Conservation (phyloP, 2,797 vertebrate genomes). For the Tiaroga cobitis region DNA sequence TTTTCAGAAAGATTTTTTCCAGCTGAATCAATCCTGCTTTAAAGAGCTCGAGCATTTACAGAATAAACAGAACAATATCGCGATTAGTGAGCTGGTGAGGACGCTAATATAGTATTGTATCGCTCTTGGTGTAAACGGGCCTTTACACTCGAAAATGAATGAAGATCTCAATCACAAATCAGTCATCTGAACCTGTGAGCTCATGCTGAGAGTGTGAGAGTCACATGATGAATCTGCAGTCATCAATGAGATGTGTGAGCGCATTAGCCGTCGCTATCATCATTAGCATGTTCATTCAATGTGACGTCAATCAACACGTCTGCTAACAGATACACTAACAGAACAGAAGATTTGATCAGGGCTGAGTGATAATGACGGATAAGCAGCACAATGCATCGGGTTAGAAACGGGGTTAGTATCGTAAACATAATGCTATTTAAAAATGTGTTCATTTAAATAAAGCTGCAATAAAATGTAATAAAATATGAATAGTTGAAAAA, state of each 20-base stretch:
- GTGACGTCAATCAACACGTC: not conserved
- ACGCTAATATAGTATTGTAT: not conserved
- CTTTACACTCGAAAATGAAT: not conserved
- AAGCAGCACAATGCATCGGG: not conserved
- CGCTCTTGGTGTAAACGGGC: not conserved
- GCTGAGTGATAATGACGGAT: not conserved
- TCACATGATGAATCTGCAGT: slow-evolving; percentile 1
- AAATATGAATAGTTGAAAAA: not conserved
- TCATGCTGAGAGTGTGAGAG: not conserved
- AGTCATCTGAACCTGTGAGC: not conserved
- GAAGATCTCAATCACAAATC: too few relatives aligned
- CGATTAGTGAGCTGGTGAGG: not conserved
- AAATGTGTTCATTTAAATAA: not conserved
- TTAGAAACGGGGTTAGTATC: not conserved
- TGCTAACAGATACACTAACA: too few relatives aligned
- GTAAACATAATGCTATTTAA: not conserved
- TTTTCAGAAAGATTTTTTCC: not conserved
- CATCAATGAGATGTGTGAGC: not conserved
- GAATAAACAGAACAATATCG: not conserved
- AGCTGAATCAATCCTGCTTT: not conserved
- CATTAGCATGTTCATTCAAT: not conserved
- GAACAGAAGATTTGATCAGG: not conserved
- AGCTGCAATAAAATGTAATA: not conserved
- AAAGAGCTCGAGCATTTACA: not conserved
- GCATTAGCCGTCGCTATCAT: too few relatives aligned